Base-by-base conservation (phyloP, 1,140 invertebrate species). In the Bombus waltoni region DNA sequence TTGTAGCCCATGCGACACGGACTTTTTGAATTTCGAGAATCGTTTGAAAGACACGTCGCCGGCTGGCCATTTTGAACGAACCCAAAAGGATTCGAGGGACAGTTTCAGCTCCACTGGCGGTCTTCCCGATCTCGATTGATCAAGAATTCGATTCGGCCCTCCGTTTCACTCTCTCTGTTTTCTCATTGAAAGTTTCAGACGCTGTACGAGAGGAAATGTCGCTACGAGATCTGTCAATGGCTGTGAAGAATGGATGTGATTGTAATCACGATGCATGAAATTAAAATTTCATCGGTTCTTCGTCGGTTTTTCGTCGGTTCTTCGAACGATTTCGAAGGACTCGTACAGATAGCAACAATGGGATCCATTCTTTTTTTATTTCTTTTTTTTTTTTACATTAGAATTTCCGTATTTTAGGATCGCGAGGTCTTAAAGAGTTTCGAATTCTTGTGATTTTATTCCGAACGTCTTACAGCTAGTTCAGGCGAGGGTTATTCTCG, bases 21-120 rank as follows among this genome's bases (percentile, higher is more conserved):
- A 93, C 84, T 93, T 92, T 73, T 83, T 93, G 75, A 92, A 90
- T 87, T 91, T 93, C 74, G 91, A 91, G 76, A 92, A 90, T 80
- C 91, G 87, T n/a, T 38, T 89, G 38, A 91, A 88, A 74, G 86
- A 86, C 38, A 79, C 66, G 62, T 91, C 73, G 40, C 86, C 92
- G 8, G 80, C 83, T n/a, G 85, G 77, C 59, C 87, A 87, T 42
- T 77, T 88, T 59, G 89, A 91, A 42, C 86, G 89, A 53, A 70
- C 65, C 22, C 90, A 87, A 18, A 90, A 90, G 42, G 88, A 90
- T 68, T 77, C 65, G 59, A 81, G 53, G 22, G 89, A 83, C 35
- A 88, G 66, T 70, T 88, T 88, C 32, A 57, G 59, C 35, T 59
- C 82, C 57, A 57, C n/a, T 18, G 77, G 70, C 11, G 87, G 75